phyloP scores from a whole-genome alignment of 2,888 invertebrate species.

The Harpalus rubripes region DNA sequence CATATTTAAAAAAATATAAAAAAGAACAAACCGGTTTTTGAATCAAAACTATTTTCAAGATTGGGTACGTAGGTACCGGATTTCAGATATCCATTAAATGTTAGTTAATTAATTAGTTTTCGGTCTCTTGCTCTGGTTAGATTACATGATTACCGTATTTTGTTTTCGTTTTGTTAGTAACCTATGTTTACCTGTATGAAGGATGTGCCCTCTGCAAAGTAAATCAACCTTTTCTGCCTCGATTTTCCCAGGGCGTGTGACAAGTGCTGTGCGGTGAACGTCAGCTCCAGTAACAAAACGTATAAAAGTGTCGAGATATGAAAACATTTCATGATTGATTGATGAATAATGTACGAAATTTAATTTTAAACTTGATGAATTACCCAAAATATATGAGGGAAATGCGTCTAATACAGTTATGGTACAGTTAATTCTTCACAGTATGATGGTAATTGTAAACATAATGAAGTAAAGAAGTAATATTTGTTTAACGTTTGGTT shows the following conservation, averaged over 20 bases:
- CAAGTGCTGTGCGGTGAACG: constrained; percentile 41
- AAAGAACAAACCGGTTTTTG: too few species aligned
- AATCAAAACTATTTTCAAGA: too few species aligned
- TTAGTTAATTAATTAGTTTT: too few species aligned
- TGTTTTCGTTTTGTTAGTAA: too few species aligned
- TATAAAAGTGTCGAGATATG: constrained; percentile 48
- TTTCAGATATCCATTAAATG: too few species aligned
- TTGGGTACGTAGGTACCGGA: too few species aligned
- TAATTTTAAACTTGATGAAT: constrained; percentile 26
- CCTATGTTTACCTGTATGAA: constrained; percentile 79
- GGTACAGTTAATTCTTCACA: background rate
- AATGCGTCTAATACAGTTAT: constrained; percentile 1
- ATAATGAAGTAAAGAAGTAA: background rate
- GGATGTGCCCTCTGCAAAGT: constrained; percentile 81
- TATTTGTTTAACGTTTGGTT: background rate
- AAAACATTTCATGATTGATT: constrained; percentile 60
- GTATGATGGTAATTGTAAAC: background rate
- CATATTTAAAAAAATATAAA: too few species aligned
- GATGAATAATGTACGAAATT: constrained; percentile 19
- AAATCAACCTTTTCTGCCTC: constrained; percentile 79
- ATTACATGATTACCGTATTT: too few species aligned
- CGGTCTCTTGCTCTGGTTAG: too few species aligned
- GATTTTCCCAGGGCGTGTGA: constrained; percentile 52
- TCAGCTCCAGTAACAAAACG: constrained; percentile 51
- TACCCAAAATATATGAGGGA: constrained; percentile 28